Percentiles rank a stretch among this genome's conserved stretches.
phyloP scores from a whole-genome alignment of 1,140 invertebrate genomes.

The Cherax destructor region DNA sequence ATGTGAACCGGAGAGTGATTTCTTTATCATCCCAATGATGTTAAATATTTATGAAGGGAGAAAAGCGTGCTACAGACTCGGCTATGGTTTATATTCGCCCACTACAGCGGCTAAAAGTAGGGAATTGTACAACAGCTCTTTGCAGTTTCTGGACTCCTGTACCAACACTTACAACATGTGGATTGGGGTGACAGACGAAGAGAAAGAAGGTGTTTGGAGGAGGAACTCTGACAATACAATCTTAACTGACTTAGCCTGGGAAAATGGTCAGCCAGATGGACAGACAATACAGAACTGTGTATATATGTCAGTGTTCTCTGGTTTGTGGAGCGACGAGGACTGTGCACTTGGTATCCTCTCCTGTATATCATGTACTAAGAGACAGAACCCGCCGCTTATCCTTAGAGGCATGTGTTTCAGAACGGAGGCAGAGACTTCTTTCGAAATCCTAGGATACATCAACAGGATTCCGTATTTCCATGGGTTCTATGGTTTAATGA shows the following conservation, averaged over 20 bases:
- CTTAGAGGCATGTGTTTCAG: constrained; percentile 58
- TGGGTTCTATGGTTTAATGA: constrained; percentile 51
- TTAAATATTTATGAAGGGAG: constrained; percentile 8
- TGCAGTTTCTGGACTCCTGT: constrained; percentile 45
- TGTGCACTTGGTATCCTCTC: constrained; percentile 25
- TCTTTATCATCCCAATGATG: constrained; percentile 42
- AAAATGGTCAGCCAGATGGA: constrained; percentile 36
- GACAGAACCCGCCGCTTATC: constrained; percentile 23
- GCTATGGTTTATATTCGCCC: constrained; percentile 27
- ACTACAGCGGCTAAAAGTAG: constrained; percentile 9
- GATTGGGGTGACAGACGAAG: constrained; percentile 25
- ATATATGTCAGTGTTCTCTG: constrained; percentile 37
- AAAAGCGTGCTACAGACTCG: constrained; percentile 30
- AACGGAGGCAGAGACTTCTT: constrained; percentile 31
- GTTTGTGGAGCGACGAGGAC: constrained; percentile 43
- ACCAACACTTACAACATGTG: constrained; percentile 33
- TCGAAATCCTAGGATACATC: constrained; percentile 54
- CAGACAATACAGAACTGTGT: constrained; percentile 39
- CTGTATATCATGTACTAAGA: constrained; percentile 15
- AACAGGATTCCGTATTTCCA: constrained; percentile 54
- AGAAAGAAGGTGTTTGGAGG: constrained; percentile 39
- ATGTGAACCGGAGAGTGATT: constrained; percentile 14
- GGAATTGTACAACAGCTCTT: constrained; percentile 23
- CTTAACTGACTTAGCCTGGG: constrained; percentile 11
- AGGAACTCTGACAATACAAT: constrained; percentile 14